Base-by-base conservation (phyloP, 2,888 invertebrate genomes). In the Amblyteles armatorius region DNA sequence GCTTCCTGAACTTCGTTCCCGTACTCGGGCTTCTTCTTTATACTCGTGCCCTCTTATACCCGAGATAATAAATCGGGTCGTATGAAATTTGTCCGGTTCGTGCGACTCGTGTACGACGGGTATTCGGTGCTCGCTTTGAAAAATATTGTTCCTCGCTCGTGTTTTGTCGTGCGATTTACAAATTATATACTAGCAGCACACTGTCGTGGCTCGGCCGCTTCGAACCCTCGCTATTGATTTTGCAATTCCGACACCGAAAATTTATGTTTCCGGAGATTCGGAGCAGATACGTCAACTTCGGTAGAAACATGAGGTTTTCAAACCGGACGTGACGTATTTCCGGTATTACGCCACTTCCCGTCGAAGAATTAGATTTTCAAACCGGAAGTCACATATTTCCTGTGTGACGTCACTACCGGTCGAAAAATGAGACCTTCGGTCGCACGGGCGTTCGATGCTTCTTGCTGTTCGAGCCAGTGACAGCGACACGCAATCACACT, bases 1-100 rank as follows among this genome's bases (percentile, higher is more conserved):
- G 67, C 72, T 33, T 52, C 44, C 57, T 50, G 40, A 40, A 36
- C 55, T 36, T 60, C 44, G 44, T 48, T 26, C 26, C 57, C 44
- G n/a, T 6, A 29, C 48, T 13, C 22, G 22, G n/a, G 52, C 9
- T 57, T 57, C 11, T 22, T 22, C 7, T 6, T 63, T 29, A 16
- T 63, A 26, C 13, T 26, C 44, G 19, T 7, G 13, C 69, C n/a
- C 69, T 26, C 69, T n/a, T 29, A 13, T 50, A 26, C n/a, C 63
- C 19, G 26, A 4, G 74, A 50, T 76, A 50, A 36, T 65, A 76
- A 76, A 65, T 52, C 63, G 52, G 63, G 19, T 65, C 19, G 74
- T 33, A 63, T 11, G 29, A 63, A 71, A 65, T 76, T 65, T 76
- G 65, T 52, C 50, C 50, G 50, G 65, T 16, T 40, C 26, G 22